phyloP scores from a whole-genome alignment of 1,140 invertebrate species.

The Euschistus heros region DNA sequence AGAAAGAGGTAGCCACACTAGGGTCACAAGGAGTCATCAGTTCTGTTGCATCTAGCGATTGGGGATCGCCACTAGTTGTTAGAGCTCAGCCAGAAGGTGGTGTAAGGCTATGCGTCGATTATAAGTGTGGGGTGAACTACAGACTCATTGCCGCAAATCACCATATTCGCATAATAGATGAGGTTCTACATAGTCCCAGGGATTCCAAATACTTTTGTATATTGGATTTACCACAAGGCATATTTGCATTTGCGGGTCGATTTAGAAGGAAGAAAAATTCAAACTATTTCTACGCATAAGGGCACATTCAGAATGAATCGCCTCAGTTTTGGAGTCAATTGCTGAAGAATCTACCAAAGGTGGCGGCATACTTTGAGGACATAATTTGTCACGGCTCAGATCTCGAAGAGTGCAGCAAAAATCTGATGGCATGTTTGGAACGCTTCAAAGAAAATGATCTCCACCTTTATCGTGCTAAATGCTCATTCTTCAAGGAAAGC shows the following conservation, averaged over 20 bases:
- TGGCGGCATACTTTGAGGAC: constrained; percentile 20
- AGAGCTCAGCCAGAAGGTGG: constrained; percentile 34
- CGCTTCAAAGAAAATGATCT: constrained; percentile 20
- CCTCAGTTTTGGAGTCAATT: constrained; percentile 20
- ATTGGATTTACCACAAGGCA: constrained; percentile 28
- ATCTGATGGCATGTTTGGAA: constrained; percentile 2
- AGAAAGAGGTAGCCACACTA: no score
- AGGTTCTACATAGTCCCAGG: constrained; percentile 1
- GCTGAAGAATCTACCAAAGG: neutral
- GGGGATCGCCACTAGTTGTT: constrained; percentile 35
- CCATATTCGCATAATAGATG: constrained; percentile 1
- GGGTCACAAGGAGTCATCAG: constrained; percentile 22
- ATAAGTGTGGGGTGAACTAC: constrained; percentile 33
- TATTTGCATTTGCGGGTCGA: constrained; percentile 32
- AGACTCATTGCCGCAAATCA: neutral
- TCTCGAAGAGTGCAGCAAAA: no score
- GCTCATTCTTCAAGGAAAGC: no score
- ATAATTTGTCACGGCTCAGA: no score
- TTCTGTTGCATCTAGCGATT: constrained; percentile 28
- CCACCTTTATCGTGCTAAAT: no score
- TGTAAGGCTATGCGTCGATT: constrained; percentile 39
- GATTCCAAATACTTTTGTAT: constrained; percentile 11
- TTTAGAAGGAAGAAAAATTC: constrained; percentile 32
- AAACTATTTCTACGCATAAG: constrained; percentile 28
- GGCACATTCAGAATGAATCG: constrained; percentile 16